phyloP scores from a whole-genome alignment of 2,113 vertebrate species.

The Pseudorasbora parva region DNA sequence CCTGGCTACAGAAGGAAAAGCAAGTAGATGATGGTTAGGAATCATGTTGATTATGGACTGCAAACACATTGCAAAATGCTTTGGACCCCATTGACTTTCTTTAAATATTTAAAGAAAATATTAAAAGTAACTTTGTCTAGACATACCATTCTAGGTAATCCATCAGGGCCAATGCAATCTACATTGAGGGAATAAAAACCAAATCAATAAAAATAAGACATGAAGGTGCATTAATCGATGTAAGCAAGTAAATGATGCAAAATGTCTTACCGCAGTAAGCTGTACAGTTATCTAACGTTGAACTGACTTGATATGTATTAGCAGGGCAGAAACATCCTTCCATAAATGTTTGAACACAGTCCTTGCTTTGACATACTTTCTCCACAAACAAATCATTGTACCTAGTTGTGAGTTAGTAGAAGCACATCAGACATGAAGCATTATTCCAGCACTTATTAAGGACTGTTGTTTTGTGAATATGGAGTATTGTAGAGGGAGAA shows the following conservation, averaged over 20 bases:
- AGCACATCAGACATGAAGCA: background rate
- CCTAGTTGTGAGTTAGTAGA: slow-evolving; percentile 17
- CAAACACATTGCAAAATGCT: background rate
- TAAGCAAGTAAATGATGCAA: background rate
- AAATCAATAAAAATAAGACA: slow-evolving; percentile 32
- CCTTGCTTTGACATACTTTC: background rate
- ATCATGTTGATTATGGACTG: background rate
- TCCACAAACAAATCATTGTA: slow-evolving; percentile 45
- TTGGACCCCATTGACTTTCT: background rate
- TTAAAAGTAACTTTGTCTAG: background rate
- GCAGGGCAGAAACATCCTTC: slow-evolving; percentile 57
- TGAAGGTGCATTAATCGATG: background rate
- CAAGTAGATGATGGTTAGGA: background rate
- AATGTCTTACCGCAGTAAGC: slow-evolving; percentile 44
- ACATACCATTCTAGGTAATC: slow-evolving; percentile 76
- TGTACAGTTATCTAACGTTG: slow-evolving; percentile 43
- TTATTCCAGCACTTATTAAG: background rate
- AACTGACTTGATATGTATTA: slow-evolving; percentile 31
- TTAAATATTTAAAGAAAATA: too few relatives aligned
- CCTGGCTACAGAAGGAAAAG: slow-evolving; percentile 41
- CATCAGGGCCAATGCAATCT: slow-evolving; percentile 84
- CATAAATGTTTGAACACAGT: slow-evolving; percentile 19
- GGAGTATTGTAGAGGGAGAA: background rate
- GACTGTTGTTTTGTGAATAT: background rate
- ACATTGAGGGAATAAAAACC: slow-evolving; percentile 32